Conservation (phyloP, 2,113 vertebrate genomes). For the Junco hyemalis region DNA sequence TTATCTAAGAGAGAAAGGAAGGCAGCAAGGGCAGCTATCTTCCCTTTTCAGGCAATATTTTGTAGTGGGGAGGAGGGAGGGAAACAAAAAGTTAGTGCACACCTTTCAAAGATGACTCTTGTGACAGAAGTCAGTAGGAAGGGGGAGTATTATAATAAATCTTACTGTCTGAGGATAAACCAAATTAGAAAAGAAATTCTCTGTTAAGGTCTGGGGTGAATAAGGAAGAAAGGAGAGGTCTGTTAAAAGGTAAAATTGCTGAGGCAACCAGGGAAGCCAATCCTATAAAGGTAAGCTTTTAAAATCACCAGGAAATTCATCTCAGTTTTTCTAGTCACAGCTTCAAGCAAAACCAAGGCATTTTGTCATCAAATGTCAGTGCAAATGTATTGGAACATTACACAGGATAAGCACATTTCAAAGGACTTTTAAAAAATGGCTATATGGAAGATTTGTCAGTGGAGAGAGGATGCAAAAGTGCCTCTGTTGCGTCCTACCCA, state of each 20-base stretch:
- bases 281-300: neutral
- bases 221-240: neutral
- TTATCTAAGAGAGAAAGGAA: conserved; percentile 15
- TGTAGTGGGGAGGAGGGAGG: neutral
- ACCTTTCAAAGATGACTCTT: neutral
- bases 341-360: conserved; percentile 7
- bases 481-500: neutral
- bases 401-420: neutral
- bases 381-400: neutral
- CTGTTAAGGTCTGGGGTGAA: neutral
- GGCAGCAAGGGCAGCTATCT: conserved; percentile 19
- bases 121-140: neutral
- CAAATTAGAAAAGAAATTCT: neutral
- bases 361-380: neutral
- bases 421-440: neutral
- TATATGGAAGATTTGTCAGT: neutral
- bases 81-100: neutral
- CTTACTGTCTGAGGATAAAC: neutral
- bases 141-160: neutral
- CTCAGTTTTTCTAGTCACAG: neutral
- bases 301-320: neutral
- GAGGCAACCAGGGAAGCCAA: neutral
- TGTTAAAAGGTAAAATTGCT: neutral
- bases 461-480: neutral
- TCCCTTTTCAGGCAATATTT: conserved; percentile 21